Percentiles rank a stretch among this genome's conserved stretches.
Conservation (phyloP, 2,888 invertebrate species). For the Ferdinandea cuprea region DNA sequence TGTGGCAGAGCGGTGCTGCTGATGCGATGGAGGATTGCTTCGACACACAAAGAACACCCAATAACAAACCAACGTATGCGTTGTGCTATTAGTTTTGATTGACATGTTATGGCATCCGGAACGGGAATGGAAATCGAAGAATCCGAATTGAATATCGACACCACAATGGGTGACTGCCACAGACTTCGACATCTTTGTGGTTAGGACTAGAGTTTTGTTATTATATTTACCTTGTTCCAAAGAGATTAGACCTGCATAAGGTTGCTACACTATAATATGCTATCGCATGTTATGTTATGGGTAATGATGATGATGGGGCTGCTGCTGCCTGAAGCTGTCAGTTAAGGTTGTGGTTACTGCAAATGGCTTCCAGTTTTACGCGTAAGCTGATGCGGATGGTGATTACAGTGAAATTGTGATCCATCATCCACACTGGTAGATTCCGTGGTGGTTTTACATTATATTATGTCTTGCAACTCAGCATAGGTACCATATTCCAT, state of each 20-base stretch:
- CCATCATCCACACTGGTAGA: slow-evolving; percentile 30
- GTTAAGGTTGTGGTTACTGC: slow-evolving; percentile 56
- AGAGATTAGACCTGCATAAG: slow-evolving; percentile 44
- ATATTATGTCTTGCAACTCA: neutral
- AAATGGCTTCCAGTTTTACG: slow-evolving; percentile 69
- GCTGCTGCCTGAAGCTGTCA: slow-evolving; percentile 62
- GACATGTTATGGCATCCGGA: slow-evolving; percentile 82
- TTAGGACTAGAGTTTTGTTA: slow-evolving; percentile 27
- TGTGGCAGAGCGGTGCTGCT: slow-evolving; percentile 21
- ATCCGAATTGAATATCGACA: slow-evolving; percentile 66
- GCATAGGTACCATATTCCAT: no score
- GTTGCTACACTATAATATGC: slow-evolving; percentile 7
- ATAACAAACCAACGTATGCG: slow-evolving; percentile 44
- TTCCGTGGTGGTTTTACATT: slow-evolving; percentile 23
- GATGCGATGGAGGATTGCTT: slow-evolving; percentile 47
- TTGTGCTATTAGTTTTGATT: slow-evolving; percentile 77
- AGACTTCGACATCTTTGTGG: slow-evolving; percentile 52
- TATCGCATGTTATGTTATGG: slow-evolving; percentile 36
- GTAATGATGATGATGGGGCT: slow-evolving; percentile 45
- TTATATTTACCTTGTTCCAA: slow-evolving; percentile 26
- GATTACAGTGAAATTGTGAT: slow-evolving; percentile 52
- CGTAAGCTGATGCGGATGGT: slow-evolving; percentile 53
- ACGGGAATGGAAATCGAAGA: slow-evolving; percentile 67
- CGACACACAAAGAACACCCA: slow-evolving; percentile 65
- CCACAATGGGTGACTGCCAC: slow-evolving; percentile 54